Evolutionary conservation across 2,888 invertebrate genomes (phyloP), one percentile per base, ranked within the genome.

Genomic region (Melanophora roralis): DNA sequence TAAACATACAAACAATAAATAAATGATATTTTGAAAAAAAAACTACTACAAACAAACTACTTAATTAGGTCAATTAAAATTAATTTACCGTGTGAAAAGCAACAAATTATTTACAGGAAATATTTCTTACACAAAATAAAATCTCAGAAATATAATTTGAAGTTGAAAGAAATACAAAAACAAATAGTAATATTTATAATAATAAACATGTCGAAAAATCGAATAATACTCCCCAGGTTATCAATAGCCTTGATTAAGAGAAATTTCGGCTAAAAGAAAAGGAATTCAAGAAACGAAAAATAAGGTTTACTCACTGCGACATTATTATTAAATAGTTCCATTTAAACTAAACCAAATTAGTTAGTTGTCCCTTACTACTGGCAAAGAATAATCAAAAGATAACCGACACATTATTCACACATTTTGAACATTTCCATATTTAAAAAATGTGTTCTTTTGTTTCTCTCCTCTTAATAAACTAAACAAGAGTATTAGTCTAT

Each of bases 381-480:
- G 49, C 27, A 19, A 21, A 34, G 49, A 32, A 47, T 73, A 67
- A 78, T 75, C 74, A 78, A 81, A 81, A 76, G 73, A 73, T 76
- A 76, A 76, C 81, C 81, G 80, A 78, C 79, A 83, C 80, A 83
- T 82, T 83, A 82, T 83, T 83, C 83, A 83, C 82, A 82, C 83
- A 72, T 81, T 81, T 62, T 32, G 40, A 69, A 77, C 40, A 65
- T 76, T 76, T 67, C 49, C 64, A 59, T 59, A 64, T n/a, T n/a
- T n/a, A n/a, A n/a, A n/a, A n/a, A n/a, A n/a, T n/a, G n/a, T n/a
- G n/a, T n/a, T n/a, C n/a, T n/a, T n/a, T n/a, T n/a, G n/a, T n/a
- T n/a, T n/a, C n/a, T n/a, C n/a, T n/a, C n/a, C n/a, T n/a, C n/a
- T n/a, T n/a, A n/a, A n/a, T n/a, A n/a, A 27, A 27, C 27, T 27